Evolutionary conservation across 2,888 invertebrate genomes (phyloP), one percentile per base, ranked within the genome.

Genomic region (Thumatha senex): DNA sequence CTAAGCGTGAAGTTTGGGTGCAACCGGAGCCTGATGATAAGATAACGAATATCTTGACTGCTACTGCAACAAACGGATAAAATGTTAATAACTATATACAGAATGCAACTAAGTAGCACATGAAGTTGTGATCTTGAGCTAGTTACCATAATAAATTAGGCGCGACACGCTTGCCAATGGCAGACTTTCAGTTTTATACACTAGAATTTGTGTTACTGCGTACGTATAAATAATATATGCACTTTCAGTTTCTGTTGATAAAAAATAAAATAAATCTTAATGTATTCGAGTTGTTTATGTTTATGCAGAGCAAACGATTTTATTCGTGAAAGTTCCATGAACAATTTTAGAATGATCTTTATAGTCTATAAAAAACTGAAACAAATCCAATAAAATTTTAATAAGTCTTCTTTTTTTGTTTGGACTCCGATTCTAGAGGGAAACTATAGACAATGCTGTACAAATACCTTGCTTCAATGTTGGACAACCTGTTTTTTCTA

Each of bases 201-300:
- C 55, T 60, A 44, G 35, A 60, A 53, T 61, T 61, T 30, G 61
- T 39, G 14, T n/a, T n/a, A 39, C 3, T 5, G 5, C 18, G 5
- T 24, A 24, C 5, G 18, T 24, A 24, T 5, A 5, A 2, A 24
- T 24, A 24, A 24, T 42, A 39, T 31, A 24, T 11, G 7, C 46
- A 48, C 63, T 65, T 60, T 61, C 58, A 58, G 54, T 66, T 60
- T 65, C 48, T 42, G 34, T 45, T 41, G 36, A 46, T 51, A 40
- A 51, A 48, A 36, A 34, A 18, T 46, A 18, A n/a, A 51, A 49
- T 48, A 54, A 41, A 3, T 15, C 18, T 43, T 54, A 7, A 34
- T 41, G 42, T 15, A 18, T 24, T 11, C 45, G 49, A 43, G 24
- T 29, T 31, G 7, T 40, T 18, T 34, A 44, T 12, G 31, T 29